Conservation (phyloP, 2,888 invertebrate species). For the Philereme transversata region DNA sequence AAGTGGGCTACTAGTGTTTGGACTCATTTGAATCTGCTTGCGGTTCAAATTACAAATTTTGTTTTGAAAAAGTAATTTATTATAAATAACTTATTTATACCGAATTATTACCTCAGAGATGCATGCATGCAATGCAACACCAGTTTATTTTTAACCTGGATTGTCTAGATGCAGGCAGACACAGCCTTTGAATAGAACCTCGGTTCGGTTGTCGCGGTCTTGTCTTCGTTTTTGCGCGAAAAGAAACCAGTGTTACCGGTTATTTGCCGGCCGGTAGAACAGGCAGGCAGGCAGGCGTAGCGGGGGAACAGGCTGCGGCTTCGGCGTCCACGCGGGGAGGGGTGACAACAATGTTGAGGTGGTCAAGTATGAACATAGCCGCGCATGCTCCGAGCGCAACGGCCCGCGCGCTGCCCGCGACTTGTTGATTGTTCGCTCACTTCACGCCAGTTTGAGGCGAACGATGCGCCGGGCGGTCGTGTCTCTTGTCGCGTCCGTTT, state of each 20-base stretch:
- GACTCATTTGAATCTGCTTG: too few species aligned
- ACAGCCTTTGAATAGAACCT: slow-evolving; percentile 45
- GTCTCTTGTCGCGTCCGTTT: slow-evolving; percentile 60
- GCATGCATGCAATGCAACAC: too few species aligned
- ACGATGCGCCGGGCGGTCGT: slow-evolving; percentile 77
- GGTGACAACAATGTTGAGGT: slow-evolving; percentile 62
- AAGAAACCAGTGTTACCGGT: slow-evolving; percentile 74
- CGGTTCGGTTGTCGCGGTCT: slow-evolving; percentile 46
- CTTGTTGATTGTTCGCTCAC: slow-evolving; percentile 82
- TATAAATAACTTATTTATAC: too few species aligned
- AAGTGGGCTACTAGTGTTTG: too few species aligned
- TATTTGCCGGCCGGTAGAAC: slow-evolving; percentile 52
- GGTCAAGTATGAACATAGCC: slow-evolving; percentile 70
- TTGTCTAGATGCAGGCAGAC: slow-evolving; percentile 17
- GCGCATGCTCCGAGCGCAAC: slow-evolving; percentile 74
- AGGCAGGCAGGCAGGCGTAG: slow-evolving; percentile 23
- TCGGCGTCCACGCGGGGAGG: slow-evolving; percentile 38
- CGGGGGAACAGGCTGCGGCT: slow-evolving; percentile 30
- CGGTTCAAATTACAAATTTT: too few species aligned
- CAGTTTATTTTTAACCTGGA: slow-evolving; percentile 46
- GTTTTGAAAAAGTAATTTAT: background rate
- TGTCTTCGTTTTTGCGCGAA: slow-evolving; percentile 78
- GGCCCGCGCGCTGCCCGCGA: slow-evolving; percentile 70
- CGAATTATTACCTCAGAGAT: background rate
- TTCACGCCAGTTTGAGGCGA: slow-evolving; percentile 75